Conservation (phyloP, 2,888 invertebrate species). For the Mythimna albipuncta region DNA sequence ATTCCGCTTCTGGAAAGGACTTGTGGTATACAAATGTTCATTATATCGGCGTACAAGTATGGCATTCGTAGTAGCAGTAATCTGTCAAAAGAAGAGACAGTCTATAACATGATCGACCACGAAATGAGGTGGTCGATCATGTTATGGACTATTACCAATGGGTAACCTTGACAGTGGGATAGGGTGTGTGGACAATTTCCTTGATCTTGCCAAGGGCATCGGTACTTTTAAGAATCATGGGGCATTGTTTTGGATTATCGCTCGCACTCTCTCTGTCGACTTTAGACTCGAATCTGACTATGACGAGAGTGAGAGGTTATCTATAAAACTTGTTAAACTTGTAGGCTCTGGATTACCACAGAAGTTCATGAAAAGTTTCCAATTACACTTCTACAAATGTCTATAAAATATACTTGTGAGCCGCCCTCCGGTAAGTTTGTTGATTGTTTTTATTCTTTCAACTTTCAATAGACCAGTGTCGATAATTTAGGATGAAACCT, state of each 20-base stretch:
- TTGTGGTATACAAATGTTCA: not conserved
- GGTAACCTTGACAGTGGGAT: not conserved
- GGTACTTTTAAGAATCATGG: not conserved
- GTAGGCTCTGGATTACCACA: constrained; percentile 96
- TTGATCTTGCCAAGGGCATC: not conserved
- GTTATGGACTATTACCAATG: too few relatives aligned
- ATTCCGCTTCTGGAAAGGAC: not conserved
- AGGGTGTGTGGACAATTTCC: not conserved
- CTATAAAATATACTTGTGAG: constrained; percentile 97
- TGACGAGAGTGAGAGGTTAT: not conserved
- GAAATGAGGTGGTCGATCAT: too few relatives aligned
- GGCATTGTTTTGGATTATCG: not conserved
- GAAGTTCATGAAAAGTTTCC: constrained; percentile 95
- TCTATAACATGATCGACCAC: not conserved
- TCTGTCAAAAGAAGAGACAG: not conserved
- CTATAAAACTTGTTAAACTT: constrained; percentile 14
- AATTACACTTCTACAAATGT: constrained; percentile 95
- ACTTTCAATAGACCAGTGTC: not conserved
- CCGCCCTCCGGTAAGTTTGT: constrained; percentile 93
- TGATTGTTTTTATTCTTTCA: not conserved
- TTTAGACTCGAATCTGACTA: not conserved
- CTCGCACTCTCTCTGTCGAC: not conserved
- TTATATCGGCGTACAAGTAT: not conserved
- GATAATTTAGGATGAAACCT: too few relatives aligned
- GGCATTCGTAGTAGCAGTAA: not conserved